Evolutionary conservation across 2,797 vertebrate genomes (phyloP).

Genomic region (Galagoides demidoff): DNA sequence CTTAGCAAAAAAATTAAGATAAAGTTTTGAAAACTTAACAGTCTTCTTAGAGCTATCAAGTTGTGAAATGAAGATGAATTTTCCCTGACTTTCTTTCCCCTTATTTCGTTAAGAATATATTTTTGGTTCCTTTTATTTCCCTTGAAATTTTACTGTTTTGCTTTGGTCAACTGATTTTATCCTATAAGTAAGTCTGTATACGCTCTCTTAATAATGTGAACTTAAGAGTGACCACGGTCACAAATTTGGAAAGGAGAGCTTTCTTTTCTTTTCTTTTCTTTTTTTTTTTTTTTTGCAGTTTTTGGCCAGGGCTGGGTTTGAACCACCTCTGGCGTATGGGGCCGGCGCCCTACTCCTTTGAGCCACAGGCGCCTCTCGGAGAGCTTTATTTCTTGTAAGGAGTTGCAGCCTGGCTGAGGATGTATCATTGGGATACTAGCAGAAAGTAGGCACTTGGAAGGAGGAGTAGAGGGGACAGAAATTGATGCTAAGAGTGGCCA

Average conservation of each 20-base stretch:
- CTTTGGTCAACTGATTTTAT: not conserved
- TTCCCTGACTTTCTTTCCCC: not conserved
- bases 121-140: constrained; percentile 6
- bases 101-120: not conserved
- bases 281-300: too few relatives aligned
- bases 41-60: not conserved
- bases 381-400: not conserved
- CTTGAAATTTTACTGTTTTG: constrained; percentile 1
- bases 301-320: too few relatives aligned
- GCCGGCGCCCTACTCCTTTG: too few relatives aligned
- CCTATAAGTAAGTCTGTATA: not conserved
- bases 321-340: too few relatives aligned
- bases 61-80: not conserved
- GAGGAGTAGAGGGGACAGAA: not conserved
- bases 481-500: too few relatives aligned
- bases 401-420: not conserved
- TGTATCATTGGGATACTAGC: too few relatives aligned
- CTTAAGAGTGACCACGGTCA: too few relatives aligned
- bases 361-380: not conserved
- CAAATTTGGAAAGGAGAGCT: not conserved
- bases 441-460: too few relatives aligned
- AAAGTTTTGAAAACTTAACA: not conserved
- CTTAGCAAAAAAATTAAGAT: not conserved
- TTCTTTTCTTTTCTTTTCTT: not conserved
- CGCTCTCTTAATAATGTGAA: not conserved